Conservation (phyloP, 2,888 invertebrate species). For the Amphipoea lucens region DNA sequence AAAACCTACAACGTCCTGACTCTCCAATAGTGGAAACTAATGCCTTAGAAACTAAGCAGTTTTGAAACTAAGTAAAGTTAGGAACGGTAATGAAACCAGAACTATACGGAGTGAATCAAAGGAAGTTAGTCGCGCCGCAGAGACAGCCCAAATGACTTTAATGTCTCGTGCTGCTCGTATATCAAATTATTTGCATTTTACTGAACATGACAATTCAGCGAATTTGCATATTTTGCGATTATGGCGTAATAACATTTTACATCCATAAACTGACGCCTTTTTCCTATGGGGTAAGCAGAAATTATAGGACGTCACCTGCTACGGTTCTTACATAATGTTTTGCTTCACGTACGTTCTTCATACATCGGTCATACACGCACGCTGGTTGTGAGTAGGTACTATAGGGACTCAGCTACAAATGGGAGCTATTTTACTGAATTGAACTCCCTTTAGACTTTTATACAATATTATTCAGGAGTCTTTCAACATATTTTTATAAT, state of each 20-base stretch:
- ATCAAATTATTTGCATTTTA: constrained; percentile 37
- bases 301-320: not conserved
- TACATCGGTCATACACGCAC: not conserved
- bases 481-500: too few relatives aligned
- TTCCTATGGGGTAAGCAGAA: not conserved
- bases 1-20: not conserved
- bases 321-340: not conserved
- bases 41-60: not conserved
- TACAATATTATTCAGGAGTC: too few relatives aligned
- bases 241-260: not conserved
- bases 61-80: constrained; percentile 31
- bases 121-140: constrained; percentile 24
- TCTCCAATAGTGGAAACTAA: not conserved
- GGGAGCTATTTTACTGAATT: too few relatives aligned
- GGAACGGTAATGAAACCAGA: constrained; percentile 41
- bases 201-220: not conserved
- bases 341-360: too few relatives aligned
- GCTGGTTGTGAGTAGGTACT: not conserved
- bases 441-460: too few relatives aligned
- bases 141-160: constrained; percentile 31
- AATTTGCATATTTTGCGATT: not conserved
- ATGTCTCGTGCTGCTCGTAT: constrained; percentile 10
- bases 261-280: not conserved
- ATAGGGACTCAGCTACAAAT: too few relatives aligned
- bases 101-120: constrained; percentile 43